Conservation (phyloP, 2,888 invertebrate species). For the Lamellibrachia columna region DNA sequence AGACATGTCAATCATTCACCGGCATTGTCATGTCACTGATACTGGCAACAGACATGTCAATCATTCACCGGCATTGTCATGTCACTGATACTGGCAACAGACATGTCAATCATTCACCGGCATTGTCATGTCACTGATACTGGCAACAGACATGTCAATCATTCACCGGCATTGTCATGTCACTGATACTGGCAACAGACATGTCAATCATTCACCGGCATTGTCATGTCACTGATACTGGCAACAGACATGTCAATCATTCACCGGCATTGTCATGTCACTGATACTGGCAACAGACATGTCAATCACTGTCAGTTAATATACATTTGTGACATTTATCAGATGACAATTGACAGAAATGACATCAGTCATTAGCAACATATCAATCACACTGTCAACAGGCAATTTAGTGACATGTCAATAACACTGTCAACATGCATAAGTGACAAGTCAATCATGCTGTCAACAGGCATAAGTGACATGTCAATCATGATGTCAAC, state of each 20-base stretch:
- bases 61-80: conserved; percentile 62
- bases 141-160: conserved; percentile 52
- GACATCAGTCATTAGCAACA: neutral
- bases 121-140: conserved; percentile 62
- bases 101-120: conserved; percentile 55
- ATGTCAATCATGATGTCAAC: neutral
- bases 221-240: conserved; percentile 63
- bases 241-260: conserved; percentile 50
- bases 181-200: conserved; percentile 55
- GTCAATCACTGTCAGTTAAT: neutral
- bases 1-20: conserved; percentile 41
- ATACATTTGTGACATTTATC: neutral
- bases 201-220: conserved; percentile 64
- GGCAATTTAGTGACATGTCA: too few relatives aligned
- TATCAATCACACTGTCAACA: neutral
- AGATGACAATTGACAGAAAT: neutral
- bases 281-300: conserved; percentile 51
- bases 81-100: conserved; percentile 58
- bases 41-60: conserved; percentile 46
- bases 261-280: conserved; percentile 62
- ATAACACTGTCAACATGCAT: too few relatives aligned
- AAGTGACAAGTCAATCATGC: too few relatives aligned
- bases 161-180: conserved; percentile 61
- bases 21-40: conserved; percentile 63
- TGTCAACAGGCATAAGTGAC: neutral